Percentiles rank a stretch among this genome's conserved stretches.
phyloP scores from a whole-genome alignment of 2,888 invertebrate species.

The Drosophila acutilabella region DNA sequence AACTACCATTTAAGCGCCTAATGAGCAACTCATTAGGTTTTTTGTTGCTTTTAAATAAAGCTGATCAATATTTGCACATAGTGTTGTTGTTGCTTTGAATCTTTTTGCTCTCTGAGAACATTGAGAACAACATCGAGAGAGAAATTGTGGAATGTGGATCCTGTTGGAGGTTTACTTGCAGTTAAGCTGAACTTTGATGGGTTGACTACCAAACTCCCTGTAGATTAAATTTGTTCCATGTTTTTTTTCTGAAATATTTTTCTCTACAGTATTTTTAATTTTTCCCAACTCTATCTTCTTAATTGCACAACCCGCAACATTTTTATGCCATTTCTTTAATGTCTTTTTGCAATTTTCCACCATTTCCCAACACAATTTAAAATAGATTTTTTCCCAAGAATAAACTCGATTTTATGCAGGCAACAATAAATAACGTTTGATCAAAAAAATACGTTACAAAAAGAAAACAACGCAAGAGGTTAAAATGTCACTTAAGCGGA shows the following conservation, averaged over 20 bases:
- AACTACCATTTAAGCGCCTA: slow-evolving; percentile 15
- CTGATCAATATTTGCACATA: not conserved
- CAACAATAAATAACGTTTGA: slow-evolving; percentile 47
- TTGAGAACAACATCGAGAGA: not conserved
- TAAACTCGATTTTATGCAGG: slow-evolving; percentile 62
- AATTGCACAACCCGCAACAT: slow-evolving; percentile 46
- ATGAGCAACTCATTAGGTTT: not conserved
- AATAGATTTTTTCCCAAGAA: slow-evolving; percentile 39
- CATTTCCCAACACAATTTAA: slow-evolving; percentile 49
- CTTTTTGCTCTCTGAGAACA: not conserved
- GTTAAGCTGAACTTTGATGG: not conserved
- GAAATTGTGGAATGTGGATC: not conserved
- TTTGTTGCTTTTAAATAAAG: not conserved
- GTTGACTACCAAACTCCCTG: not conserved
- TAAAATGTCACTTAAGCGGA: slow-evolving; percentile 79
- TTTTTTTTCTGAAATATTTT: not conserved
- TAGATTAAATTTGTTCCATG: not conserved
- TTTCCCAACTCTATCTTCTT: slow-evolving; percentile 11
- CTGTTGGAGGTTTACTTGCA: not conserved
- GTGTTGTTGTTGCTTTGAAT: no score
- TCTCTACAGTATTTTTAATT: no score
- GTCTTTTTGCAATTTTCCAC: slow-evolving; percentile 20
- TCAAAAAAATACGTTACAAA: slow-evolving; percentile 72
- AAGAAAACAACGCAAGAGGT: slow-evolving; percentile 62
- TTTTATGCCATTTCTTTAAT: slow-evolving; percentile 30